Evolutionary conservation across 2,113 vertebrate species (phyloP), one percentile per base, ranked within the genome.

Genomic region (Benthochromis sp.): DNA sequence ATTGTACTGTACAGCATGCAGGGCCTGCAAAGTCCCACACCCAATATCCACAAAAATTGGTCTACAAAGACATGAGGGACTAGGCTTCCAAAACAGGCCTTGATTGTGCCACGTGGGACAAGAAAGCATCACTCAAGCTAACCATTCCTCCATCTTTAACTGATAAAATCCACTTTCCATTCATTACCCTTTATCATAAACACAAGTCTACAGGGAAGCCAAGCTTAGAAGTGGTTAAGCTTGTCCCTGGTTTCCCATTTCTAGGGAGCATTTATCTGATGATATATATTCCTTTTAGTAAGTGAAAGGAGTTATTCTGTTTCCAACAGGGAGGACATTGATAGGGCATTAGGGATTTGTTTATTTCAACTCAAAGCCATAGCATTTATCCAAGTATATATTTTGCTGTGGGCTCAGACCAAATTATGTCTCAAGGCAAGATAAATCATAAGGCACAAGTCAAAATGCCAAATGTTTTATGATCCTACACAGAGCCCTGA

Each of bases 141-240:
- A 96, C 91, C 88, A 86, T 92, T 94, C 85, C 88, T 92, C 90
- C 95, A 94, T 96, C 94, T 95, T 95, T 95, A 90, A 91, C 91
- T 95, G 94, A 95, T 95, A 96, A 95, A 96, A 95, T 94, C 94
- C 94, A 94, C 94, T 96, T 96, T 96, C 94, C 93, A 96, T 95
- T 96, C 94, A 95, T 96, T 96, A 95, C 88, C 87, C 91, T 94
- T 95, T 92, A 93, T 96, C 91, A 92, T 95, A 95, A 95, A 96
- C 90, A 91, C 91, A 88, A 92, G 87, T 92, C 93, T 93, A 89
- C 55, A 10, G 94, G 92, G 93, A 95, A 93, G 92, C 88, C 82
- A 81, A 90, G 90, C 93, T 96, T 95, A 94, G 92, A 96, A 96
- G 96, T 95, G 95, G 93, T 95, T 94, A 94, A 94, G 94, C 85